A percentile compares a stretch with the other conserved stretches of the same genome.
These are phyloP conservation scores for Syndactyla subalaris DNA, from an alignment of 2,797 vertebrate genomes.

Conservation along the genomic window DNA sequence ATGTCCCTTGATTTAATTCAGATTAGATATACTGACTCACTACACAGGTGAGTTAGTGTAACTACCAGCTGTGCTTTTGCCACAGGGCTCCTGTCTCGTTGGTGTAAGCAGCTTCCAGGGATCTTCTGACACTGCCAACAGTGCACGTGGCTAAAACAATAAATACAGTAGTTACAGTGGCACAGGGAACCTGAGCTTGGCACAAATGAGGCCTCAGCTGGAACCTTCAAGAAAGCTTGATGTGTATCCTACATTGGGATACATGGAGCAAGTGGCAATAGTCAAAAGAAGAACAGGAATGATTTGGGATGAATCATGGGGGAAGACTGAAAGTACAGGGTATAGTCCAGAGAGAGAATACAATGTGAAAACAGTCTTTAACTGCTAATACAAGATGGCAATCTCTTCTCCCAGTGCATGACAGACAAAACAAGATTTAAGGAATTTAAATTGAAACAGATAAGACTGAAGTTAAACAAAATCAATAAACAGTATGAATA, in stretches of 20 bases:
- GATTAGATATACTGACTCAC: neutral
- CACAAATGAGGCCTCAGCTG: neutral
- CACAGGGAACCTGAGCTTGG: neutral
- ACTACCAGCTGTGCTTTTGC: neutral
- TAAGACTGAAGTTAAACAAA: neutral
- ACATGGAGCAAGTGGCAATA: neutral
- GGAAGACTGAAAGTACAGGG: neutral
- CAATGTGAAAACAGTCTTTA: neutral
- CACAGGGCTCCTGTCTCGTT: neutral
- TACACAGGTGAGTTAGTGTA: neutral
- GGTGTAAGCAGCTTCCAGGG: neutral
- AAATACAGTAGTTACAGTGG: neutral
- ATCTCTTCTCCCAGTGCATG: neutral
- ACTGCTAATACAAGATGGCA: neutral
- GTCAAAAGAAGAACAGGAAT: neutral
- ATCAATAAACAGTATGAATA: neutral
- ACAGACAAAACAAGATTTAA: neutral
- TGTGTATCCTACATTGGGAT: neutral
- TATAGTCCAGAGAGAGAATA: neutral
- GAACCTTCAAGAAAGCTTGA: neutral
- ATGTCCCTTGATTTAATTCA: neutral
- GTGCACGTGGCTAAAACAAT: neutral
- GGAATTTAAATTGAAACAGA: neutral
- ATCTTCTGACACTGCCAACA: neutral
- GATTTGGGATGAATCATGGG: neutral